Conservation (phyloP, 2,113 vertebrate genomes). For the Speoplatyrhinus poulsoni region DNA sequence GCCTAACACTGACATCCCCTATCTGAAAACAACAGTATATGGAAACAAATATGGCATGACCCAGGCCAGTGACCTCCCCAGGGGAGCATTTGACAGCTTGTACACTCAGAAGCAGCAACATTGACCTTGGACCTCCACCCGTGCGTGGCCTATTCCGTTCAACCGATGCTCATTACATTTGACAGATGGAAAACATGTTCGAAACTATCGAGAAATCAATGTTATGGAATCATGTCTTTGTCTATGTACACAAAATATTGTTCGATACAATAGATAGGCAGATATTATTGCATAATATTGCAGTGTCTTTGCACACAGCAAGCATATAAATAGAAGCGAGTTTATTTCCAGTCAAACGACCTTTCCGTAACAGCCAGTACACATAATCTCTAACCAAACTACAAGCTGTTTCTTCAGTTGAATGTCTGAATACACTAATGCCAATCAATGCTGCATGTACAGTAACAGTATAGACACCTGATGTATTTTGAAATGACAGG, state of each 20-base stretch:
- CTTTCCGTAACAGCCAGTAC: not conserved
- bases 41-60: constrained; percentile 48
- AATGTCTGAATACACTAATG: not conserved
- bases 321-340: not conserved
- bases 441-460: no score
- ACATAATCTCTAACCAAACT: no score
- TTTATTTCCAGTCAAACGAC: not conserved
- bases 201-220: constrained; percentile 26
- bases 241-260: no score
- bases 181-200: constrained; percentile 44
- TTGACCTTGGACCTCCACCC: constrained; percentile 61
- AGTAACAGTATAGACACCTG: no score
- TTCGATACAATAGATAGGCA: not conserved
- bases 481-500: no score
- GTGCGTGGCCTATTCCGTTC: constrained; percentile 43
- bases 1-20: constrained; percentile 44
- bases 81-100: constrained; percentile 59
- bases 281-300: not conserved
- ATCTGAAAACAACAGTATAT: constrained; percentile 36
- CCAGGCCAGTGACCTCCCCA: constrained; percentile 51
- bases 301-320: constrained; percentile 6
- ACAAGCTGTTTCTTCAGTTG: not conserved
- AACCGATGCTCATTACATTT: constrained; percentile 54
- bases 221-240: not conserved
- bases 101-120: constrained; percentile 50